Conservation (phyloP, 2,888 invertebrate genomes). For the Masnerella sp. region DNA sequence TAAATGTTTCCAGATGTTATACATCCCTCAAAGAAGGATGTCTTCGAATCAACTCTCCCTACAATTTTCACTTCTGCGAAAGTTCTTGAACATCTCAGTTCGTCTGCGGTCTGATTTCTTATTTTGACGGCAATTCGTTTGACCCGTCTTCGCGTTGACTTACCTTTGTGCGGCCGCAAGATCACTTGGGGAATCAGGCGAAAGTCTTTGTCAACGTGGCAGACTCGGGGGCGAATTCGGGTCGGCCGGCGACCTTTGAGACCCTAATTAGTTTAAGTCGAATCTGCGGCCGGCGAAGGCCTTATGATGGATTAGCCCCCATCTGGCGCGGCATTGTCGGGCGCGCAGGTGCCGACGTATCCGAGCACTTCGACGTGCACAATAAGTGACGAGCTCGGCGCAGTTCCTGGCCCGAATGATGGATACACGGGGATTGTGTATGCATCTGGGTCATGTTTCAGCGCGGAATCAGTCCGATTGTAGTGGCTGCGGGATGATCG, state of each 20-base stretch:
- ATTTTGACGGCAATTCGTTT: not conserved
- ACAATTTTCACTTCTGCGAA: no score
- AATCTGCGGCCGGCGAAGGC: constrained; percentile 30
- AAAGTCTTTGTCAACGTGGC: constrained; percentile 34
- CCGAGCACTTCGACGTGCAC: constrained; percentile 18
- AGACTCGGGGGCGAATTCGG: constrained; percentile 12
- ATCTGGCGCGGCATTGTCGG: constrained; percentile 29
- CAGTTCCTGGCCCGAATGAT: constrained; percentile 18
- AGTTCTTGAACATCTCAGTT: no score
- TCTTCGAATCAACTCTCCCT: no score
- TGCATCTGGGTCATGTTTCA: constrained; percentile 39
- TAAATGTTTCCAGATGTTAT: no score
- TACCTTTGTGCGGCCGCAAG: constrained; percentile 1
- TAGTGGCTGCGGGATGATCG: constrained; percentile 16
- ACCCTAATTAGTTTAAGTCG: constrained; percentile 38
- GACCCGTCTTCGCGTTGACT: not conserved
- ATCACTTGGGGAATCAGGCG: constrained; percentile 16
- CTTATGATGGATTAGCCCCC: constrained; percentile 42
- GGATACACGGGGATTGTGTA: constrained; percentile 35
- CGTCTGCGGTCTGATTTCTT: no score
- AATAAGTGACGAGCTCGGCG: constrained; percentile 31
- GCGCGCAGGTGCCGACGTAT: constrained; percentile 20
- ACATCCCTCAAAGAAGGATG: no score
- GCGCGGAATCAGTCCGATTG: constrained; percentile 25
- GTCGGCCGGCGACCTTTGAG: constrained; percentile 34